phyloP scores from a whole-genome alignment of 2,888 invertebrate species.

The Spicauda simplicius region DNA sequence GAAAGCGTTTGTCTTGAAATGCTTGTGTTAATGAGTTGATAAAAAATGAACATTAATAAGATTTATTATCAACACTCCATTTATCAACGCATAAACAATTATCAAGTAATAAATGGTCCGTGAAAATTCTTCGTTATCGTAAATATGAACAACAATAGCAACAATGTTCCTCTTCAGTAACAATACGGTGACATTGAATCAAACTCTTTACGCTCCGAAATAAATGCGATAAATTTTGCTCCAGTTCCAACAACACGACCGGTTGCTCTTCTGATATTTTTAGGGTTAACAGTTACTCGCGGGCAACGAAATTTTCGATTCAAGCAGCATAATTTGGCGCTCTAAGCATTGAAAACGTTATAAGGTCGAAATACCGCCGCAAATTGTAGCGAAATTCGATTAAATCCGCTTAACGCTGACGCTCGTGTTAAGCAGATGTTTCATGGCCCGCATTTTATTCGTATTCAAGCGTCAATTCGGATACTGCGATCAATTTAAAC shows the following conservation, averaged over 20 bases:
- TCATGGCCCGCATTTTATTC: no score
- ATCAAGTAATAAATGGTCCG: conserved; percentile 64
- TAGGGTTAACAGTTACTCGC: conserved; percentile 1
- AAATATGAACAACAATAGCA: conserved; percentile 59
- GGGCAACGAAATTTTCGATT: background rate
- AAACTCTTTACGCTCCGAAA: conserved; percentile 54
- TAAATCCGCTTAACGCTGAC: no score
- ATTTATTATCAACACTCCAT: background rate
- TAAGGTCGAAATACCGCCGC: no score
- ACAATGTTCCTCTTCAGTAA: conserved; percentile 55
- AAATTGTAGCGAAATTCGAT: no score
- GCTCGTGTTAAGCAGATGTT: no score
- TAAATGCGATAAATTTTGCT: conserved; percentile 61
- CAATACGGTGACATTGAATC: conserved; percentile 51
- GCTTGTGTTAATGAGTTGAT: no score
- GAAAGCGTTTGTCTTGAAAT: no score
- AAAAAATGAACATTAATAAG: background rate
- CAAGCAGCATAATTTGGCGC: no score
- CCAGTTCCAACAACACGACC: conserved; percentile 47
- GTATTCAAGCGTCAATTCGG: no score
- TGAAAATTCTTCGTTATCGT: conserved; percentile 72
- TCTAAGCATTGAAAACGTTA: no score
- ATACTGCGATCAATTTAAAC: no score
- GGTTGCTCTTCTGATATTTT: conserved; percentile 23
- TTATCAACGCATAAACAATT: conserved; percentile 51